A percentile compares a stretch with the other conserved stretches of the same genome.
phyloP scores from a whole-genome alignment of 2,888 invertebrate species.

The Spicauda simplicius region DNA sequence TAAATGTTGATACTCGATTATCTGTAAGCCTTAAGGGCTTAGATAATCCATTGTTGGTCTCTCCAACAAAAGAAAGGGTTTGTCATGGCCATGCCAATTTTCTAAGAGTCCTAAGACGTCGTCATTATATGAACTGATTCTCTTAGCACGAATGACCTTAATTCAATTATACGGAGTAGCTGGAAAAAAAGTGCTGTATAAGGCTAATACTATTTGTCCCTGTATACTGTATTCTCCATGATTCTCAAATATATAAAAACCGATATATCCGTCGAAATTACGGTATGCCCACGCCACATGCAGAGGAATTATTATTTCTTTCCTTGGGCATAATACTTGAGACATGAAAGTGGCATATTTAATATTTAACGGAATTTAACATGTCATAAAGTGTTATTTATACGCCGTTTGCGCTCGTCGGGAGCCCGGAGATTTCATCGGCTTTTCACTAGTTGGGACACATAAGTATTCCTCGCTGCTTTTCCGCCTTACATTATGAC shows the following conservation, averaged over 20 bases:
- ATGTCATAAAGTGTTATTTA: constrained; percentile 80
- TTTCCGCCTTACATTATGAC: background rate
- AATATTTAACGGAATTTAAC: constrained; percentile 77
- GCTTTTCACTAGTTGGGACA: constrained; percentile 25
- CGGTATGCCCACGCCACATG: constrained; percentile 6
- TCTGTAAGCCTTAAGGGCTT: no score
- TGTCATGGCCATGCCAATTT: no score
- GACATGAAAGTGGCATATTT: constrained; percentile 74
- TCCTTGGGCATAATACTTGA: constrained; percentile 55
- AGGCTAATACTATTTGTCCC: no score
- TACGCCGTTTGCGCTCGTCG: constrained; percentile 66
- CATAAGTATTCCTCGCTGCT: constrained; percentile 11
- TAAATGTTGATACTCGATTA: no score
- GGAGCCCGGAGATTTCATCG: constrained; percentile 62
- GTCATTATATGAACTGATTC: no score
- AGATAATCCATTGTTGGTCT: no score
- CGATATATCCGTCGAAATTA: background rate
- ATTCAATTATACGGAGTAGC: no score
- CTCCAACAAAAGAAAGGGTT: no score
- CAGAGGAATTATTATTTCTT: constrained; percentile 58
- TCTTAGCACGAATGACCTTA: no score
- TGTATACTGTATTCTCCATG: no score
- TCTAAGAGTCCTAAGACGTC: no score
- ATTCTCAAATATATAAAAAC: background rate
- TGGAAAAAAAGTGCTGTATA: no score